A percentile compares a stretch with the other conserved stretches of the same genome.
phyloP scores from a whole-genome alignment of 1,140 invertebrate species.

The Pseudomyrmex flavicornis region DNA sequence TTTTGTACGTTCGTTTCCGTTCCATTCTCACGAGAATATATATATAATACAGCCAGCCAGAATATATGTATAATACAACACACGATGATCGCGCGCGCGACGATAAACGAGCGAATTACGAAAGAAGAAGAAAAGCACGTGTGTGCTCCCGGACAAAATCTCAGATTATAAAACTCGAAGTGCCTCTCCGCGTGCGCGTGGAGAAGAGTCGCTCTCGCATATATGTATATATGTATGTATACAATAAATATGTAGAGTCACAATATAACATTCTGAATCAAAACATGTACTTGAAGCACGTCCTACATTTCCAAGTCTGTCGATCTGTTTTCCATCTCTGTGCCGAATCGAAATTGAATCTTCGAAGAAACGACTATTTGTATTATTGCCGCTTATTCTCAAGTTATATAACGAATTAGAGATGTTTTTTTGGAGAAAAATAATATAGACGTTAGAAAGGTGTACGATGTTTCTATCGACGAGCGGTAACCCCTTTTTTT shows the following conservation, averaged over 20 bases:
- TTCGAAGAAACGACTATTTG: neutral
- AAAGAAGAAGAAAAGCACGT: constrained; percentile 42
- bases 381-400: neutral
- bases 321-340: neutral
- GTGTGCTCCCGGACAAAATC: constrained; percentile 10
- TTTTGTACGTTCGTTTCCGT: constrained; percentile 31
- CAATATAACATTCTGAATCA: neutral
- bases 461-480: neutral
- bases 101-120: constrained; percentile 28
- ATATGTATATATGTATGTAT: too few species aligned
- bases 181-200: too few species aligned
- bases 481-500: neutral
- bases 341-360: neutral
- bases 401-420: neutral
- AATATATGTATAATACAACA: too few species aligned
- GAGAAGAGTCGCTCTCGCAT: too few species aligned
- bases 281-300: neutral
- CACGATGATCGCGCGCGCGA: constrained; percentile 42
- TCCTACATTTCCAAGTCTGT: neutral
- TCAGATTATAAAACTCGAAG: constrained; percentile 33
- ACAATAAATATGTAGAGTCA: neutral
- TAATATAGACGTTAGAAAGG: neutral
- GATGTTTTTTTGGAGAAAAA: neutral
- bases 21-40: constrained; percentile 7
- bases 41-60: neutral